Conservation (phyloP, 1,140 invertebrate species). For the Drosophila sturtevanti region DNA sequence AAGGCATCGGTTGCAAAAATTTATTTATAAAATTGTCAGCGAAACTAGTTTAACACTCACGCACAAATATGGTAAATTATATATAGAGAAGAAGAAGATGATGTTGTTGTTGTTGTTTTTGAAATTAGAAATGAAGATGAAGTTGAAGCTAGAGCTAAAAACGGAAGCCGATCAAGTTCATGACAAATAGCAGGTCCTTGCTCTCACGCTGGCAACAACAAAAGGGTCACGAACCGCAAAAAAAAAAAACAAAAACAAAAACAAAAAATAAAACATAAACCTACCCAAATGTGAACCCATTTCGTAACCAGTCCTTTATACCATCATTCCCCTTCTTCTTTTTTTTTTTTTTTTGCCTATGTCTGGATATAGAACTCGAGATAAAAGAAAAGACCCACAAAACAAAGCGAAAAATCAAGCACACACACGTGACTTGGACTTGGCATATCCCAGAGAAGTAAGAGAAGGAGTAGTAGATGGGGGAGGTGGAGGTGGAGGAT, state of each 20-base stretch:
- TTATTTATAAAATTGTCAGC: slow-evolving; percentile 53
- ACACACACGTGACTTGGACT: slow-evolving; percentile 66
- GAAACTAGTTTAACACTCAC: slow-evolving; percentile 48
- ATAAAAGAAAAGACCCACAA: slow-evolving; percentile 51
- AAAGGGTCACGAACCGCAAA: slow-evolving; percentile 66
- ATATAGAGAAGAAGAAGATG: background rate
- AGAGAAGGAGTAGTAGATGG: background rate
- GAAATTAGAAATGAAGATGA: background rate
- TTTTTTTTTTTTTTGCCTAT: slow-evolving; percentile 23
- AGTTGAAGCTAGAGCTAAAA: background rate
- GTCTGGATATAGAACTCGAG: slow-evolving; percentile 61
- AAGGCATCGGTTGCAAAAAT: slow-evolving; percentile 48
- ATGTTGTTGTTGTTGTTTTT: no score
- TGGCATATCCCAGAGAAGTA: slow-evolving; percentile 28
- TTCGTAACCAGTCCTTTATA: no score
- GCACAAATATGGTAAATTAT: slow-evolving; percentile 21
- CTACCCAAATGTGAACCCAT: background rate
- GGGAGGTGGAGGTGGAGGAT: background rate
- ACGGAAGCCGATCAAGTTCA: slow-evolving; percentile 62
- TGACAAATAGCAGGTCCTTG: slow-evolving; percentile 64
- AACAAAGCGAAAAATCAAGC: slow-evolving; percentile 75
- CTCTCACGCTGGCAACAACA: slow-evolving; percentile 61
- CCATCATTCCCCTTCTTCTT: slow-evolving; percentile 26
- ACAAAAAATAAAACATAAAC: background rate
- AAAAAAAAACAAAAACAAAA: background rate